phyloP scores from a whole-genome alignment of 2,113 vertebrate genomes.

The Phocoena sinus region DNA sequence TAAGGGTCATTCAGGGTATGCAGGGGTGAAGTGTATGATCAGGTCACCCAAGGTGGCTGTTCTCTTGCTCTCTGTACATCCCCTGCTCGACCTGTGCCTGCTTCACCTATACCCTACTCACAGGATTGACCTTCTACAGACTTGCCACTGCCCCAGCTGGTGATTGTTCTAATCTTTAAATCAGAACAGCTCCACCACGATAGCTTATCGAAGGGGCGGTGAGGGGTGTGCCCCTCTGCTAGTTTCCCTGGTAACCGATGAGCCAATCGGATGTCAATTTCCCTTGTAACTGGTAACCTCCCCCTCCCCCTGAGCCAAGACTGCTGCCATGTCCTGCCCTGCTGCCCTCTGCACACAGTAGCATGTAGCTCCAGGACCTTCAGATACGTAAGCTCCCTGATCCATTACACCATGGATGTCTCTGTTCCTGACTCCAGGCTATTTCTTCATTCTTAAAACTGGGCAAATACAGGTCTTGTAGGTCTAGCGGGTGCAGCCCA shows the following conservation, averaged over 20 bases:
- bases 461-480: neutral
- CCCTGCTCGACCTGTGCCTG: neutral
- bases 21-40: neutral
- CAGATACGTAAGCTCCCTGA: neutral
- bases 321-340: neutral
- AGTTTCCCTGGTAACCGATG: neutral
- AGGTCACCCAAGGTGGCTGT: neutral
- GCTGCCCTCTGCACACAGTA: neutral
- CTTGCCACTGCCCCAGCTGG: neutral
- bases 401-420: neutral
- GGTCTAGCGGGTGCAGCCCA: neutral
- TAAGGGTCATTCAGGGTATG: neutral
- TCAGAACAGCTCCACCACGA: neutral
- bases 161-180: neutral
- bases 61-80: neutral
- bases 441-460: neutral
- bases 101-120: neutral
- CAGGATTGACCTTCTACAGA: neutral
- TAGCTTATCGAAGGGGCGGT: neutral
- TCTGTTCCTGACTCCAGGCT: neutral
- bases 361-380: neutral
- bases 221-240: neutral
- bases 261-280: neutral
- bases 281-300: neutral
- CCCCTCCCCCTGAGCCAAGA: neutral